These are phyloP conservation scores for Gasterosteus aculeatus DNA, from an alignment of 2,113 vertebrate genomes.

Conservation along the genomic window DNA sequence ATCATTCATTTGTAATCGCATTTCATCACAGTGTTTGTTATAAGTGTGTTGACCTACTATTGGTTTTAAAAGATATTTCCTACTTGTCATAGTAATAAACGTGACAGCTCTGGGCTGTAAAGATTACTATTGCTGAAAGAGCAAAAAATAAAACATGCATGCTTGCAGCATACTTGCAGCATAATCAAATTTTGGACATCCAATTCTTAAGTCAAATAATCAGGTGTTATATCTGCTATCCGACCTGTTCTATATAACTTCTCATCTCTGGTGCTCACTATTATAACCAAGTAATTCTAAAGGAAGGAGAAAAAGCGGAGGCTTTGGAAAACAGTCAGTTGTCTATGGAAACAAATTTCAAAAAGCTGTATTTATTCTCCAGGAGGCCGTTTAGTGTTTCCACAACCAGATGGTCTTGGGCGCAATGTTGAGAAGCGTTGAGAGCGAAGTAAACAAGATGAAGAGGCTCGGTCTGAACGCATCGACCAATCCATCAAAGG, in stretches of 20 bases:
- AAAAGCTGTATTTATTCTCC: slow-evolving; percentile 22
- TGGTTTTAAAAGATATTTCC: slow-evolving; percentile 27
- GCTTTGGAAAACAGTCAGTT: slow-evolving; percentile 13
- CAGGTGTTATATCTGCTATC: slow-evolving; percentile 37
- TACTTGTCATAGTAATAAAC: slow-evolving; percentile 41
- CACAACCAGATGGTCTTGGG: slow-evolving; percentile 49
- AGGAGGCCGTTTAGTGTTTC: slow-evolving; percentile 3
- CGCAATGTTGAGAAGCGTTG: slow-evolving; percentile 25
- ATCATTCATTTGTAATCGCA: slow-evolving; percentile 24
- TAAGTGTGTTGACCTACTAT: slow-evolving; percentile 26
- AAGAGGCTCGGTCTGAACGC: slow-evolving; percentile 39
- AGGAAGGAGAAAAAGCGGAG: background rate
- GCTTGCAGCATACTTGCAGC: background rate
- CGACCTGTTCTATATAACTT: slow-evolving; percentile 5
- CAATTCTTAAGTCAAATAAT: slow-evolving; percentile 22
- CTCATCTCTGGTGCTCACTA: slow-evolving; percentile 13
- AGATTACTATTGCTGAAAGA: slow-evolving; percentile 33
- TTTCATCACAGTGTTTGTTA: slow-evolving; percentile 25
- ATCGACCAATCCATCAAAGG: slow-evolving; percentile 34
- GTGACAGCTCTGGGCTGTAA: slow-evolving; percentile 31
- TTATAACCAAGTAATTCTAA: background rate
- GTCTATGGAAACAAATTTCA: slow-evolving; percentile 27
- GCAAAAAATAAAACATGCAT: slow-evolving; percentile 13
- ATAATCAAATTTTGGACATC: slow-evolving; percentile 10
- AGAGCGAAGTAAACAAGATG: slow-evolving; percentile 44